phyloP scores from a whole-genome alignment of 30 jellyfish, hydroid and myxozoan species.

The Rhopilema esculentum region DNA sequence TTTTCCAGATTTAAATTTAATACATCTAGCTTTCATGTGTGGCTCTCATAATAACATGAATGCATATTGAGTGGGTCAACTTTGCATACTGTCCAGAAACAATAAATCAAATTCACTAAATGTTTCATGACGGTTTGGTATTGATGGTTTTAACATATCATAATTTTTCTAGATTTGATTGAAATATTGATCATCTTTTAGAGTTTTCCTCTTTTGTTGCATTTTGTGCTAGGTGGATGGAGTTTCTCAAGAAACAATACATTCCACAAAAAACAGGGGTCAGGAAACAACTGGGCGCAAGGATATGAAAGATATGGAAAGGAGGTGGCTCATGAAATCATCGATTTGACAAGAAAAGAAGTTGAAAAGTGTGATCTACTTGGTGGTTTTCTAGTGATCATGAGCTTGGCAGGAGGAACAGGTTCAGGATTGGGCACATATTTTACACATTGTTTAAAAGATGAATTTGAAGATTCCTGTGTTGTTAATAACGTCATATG shows the following conservation, averaged over 20 bases:
- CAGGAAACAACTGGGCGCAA: conserved; percentile 99
- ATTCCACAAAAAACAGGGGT: conserved; percentile 80
- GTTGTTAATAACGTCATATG: conserved; percentile 85
- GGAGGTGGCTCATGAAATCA: conserved; percentile 50
- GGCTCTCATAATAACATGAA: no score
- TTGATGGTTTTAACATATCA: no score
- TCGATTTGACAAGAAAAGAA: conserved; percentile 84
- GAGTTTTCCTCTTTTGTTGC: neutral
- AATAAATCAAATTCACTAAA: no score
- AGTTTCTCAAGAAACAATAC: conserved; percentile 34
- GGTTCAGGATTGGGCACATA: conserved; percentile 98
- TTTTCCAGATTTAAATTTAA: no score
- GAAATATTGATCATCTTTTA: no score
- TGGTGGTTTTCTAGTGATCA: conserved; percentile 83
- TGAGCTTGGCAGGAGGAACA: conserved; percentile 99
- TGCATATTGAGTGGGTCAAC: no score
- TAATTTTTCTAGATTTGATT: no score
- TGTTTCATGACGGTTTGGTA: no score
- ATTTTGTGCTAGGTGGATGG: conserved; percentile 79
- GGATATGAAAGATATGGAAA: conserved; percentile 91
- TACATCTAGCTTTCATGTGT: no score
- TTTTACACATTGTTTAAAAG: conserved; percentile 74
- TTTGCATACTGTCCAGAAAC: no score
- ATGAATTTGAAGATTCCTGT: conserved; percentile 68
- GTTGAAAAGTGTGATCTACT: conserved; percentile 92